Percentiles rank a stretch among this genome's conserved stretches.
phyloP scores from a whole-genome alignment of 2,797 vertebrate species.

The Arremon aurantiirostris region DNA sequence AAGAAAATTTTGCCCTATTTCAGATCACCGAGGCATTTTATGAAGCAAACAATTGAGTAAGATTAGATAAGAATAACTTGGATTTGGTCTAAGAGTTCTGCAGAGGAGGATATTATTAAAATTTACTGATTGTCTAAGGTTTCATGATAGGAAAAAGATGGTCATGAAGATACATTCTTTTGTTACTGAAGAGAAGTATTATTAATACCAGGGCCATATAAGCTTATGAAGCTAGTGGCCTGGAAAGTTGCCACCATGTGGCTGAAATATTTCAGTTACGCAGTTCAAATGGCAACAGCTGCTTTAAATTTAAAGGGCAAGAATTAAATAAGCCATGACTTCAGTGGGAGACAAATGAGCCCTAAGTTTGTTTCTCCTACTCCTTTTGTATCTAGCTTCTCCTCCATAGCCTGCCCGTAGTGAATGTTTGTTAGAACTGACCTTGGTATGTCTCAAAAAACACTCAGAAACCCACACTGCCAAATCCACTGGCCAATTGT shows the following conservation, averaged over 20 bases:
- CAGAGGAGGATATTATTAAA: neutral
- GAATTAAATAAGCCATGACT: constrained; percentile 30
- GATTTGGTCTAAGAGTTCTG: neutral
- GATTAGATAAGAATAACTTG: neutral
- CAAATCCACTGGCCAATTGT: constrained; percentile 33
- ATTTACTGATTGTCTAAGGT: constrained; percentile 21
- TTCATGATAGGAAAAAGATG: constrained; percentile 10
- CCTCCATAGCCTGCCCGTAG: neutral
- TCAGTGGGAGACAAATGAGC: neutral
- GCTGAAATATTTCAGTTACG: constrained; percentile 41
- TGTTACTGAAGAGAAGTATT: constrained; percentile 30
- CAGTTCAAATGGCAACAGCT: constrained; percentile 42
- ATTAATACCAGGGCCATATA: constrained; percentile 18
- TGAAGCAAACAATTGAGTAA: neutral
- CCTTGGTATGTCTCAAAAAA: neutral
- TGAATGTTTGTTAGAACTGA: neutral
- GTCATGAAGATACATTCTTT: neutral
- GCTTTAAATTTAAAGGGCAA: constrained; percentile 62
- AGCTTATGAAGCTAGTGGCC: constrained; percentile 16
- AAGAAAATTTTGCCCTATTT: neutral
- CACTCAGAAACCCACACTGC: neutral
- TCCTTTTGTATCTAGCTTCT: neutral
- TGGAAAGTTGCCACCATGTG: constrained; percentile 40
- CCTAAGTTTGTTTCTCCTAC: neutral
- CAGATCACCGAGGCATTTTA: neutral